These are phyloP conservation scores for Chloromyia formosa DNA, from an alignment of 2,888 invertebrate genomes.

Conservation along the genomic window DNA sequence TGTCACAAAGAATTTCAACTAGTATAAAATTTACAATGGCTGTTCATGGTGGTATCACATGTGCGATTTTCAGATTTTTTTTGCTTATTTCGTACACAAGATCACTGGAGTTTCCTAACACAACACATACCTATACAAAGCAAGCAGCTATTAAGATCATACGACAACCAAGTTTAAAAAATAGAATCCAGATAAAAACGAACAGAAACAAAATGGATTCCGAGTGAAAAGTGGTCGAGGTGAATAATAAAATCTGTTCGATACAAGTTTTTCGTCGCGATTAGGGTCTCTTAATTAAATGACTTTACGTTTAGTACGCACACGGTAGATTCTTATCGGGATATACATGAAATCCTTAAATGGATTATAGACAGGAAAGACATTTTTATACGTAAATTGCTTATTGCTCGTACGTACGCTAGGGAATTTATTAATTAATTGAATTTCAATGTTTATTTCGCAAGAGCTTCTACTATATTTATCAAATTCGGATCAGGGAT, in stretches of 20 bases:
- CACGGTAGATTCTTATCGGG: neutral
- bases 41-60: slow-evolving; percentile 20
- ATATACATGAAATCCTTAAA: neutral
- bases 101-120: neutral
- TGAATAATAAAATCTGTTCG: slow-evolving; percentile 11
- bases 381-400: neutral
- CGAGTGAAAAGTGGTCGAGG: slow-evolving; percentile 1
- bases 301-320: slow-evolving; percentile 26
- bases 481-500: slow-evolving; percentile 14
- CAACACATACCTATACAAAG: neutral
- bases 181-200: neutral
- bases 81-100: neutral
- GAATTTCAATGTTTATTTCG: slow-evolving; percentile 10
- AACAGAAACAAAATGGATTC: neutral
- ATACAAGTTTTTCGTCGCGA: slow-evolving; percentile 17
- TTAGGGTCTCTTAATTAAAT: slow-evolving; percentile 29
- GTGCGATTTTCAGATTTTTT: slow-evolving; percentile 6
- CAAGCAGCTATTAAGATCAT: neutral
- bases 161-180: neutral
- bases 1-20: slow-evolving; percentile 41
- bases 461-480: slow-evolving; percentile 17
- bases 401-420: neutral
- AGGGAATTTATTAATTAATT: slow-evolving; percentile 29
- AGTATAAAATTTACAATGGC: slow-evolving; percentile 33
- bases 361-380: slow-evolving; percentile 7